Percentiles rank a stretch among this genome's conserved stretches.
These are phyloP conservation scores for Drosophila flavopinicola DNA, from an alignment of 2,888 invertebrate species.

Conservation along the genomic window DNA sequence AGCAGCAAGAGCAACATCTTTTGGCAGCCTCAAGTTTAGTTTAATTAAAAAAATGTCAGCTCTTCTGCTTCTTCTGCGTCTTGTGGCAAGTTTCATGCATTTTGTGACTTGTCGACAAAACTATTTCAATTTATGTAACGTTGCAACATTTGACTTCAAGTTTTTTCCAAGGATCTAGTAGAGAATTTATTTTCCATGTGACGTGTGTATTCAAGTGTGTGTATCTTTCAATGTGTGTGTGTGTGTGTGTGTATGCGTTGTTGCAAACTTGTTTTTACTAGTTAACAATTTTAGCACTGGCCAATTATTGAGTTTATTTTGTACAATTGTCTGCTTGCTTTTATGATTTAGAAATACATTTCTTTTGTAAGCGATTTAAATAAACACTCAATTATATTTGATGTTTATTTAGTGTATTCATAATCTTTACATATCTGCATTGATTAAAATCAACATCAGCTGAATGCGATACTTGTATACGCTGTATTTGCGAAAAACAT, in stretches of 20 bases:
- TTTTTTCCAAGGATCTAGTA: constrained; percentile 17
- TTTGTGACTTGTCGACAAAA: constrained; percentile 59
- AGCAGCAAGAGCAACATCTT: constrained; percentile 51
- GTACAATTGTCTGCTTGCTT: constrained; percentile 3
- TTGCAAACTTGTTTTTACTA: constrained; percentile 4
- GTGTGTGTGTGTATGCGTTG: not conserved
- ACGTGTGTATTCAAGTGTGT: not conserved
- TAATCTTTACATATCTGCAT: not conserved
- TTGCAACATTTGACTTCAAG: constrained; percentile 49
- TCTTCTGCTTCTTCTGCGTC: not conserved
- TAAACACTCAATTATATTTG: constrained; percentile 1
- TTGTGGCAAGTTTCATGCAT: constrained; percentile 60
- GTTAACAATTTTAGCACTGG: constrained; percentile 8
- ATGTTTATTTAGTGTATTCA: constrained; percentile 1
- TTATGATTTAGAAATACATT: not conserved
- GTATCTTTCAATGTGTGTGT: not conserved
- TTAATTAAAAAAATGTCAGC: constrained; percentile 68
- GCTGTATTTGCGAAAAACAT: not conserved
- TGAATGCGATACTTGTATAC: not conserved
- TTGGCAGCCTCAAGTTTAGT: constrained; percentile 60
- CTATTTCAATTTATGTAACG: constrained; percentile 73
- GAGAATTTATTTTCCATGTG: constrained; percentile 13
- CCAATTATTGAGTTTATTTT: constrained; percentile 52
- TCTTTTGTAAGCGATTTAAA: not conserved
- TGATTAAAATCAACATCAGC: not conserved